phyloP scores from a whole-genome alignment of 2,113 vertebrate genomes.

The Aleadryas rufinucha region DNA sequence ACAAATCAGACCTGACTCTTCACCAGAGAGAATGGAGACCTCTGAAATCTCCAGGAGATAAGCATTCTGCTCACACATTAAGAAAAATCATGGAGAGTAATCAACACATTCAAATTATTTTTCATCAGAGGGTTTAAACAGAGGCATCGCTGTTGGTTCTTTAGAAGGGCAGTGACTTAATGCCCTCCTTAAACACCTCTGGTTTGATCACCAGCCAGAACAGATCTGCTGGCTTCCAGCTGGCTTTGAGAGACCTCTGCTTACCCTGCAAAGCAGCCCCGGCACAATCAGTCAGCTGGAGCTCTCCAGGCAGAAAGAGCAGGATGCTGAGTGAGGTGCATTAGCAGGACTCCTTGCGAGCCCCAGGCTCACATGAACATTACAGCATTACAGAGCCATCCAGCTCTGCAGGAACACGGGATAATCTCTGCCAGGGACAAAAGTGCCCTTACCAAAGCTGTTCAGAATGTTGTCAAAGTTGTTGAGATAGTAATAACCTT shows the following conservation, averaged over 20 bases:
- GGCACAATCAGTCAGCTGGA: neutral
- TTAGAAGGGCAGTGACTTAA: neutral
- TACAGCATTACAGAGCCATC: neutral
- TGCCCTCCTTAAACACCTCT: neutral
- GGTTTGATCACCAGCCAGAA: neutral
- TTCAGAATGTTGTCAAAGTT: constrained; percentile 97
- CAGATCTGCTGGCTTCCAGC: neutral
- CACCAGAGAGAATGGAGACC: neutral
- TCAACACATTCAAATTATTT: neutral
- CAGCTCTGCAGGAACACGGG: neutral
- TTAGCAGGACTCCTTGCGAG: neutral
- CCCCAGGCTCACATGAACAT: neutral
- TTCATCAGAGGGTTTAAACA: neutral
- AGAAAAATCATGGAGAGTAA: neutral
- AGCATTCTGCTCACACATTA: neutral
- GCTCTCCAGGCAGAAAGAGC: neutral
- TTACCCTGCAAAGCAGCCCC: neutral
- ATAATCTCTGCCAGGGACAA: neutral
- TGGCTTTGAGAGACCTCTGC: neutral
- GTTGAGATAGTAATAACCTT: constrained; percentile 98
- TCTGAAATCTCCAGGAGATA: neutral
- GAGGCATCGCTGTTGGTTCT: neutral
- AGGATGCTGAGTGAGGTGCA: neutral
- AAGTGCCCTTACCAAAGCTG: constrained; percentile 86
- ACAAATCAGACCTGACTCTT: neutral